Base-by-base conservation (phyloP, 2,797 vertebrate genomes). In the Cryptoblepharus egeriae region DNA sequence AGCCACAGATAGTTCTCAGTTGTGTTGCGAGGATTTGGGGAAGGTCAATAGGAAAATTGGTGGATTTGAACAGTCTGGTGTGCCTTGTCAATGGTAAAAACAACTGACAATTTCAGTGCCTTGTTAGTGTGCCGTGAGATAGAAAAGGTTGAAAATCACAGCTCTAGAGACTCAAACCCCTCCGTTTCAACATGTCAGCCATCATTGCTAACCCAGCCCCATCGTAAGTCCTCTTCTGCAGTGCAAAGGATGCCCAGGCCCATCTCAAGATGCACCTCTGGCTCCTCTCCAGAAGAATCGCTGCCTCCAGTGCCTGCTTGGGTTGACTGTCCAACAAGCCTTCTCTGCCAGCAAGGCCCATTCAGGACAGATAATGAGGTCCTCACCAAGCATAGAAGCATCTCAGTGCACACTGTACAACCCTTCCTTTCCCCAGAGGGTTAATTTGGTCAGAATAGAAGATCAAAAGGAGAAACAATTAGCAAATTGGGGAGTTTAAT, bases 401-500 rank as follows among this genome's bases (percentile, higher is more conserved):
- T 72, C 86, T 15, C 28, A 63, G 2, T 20, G 70, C 58, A 39
- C 28, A 55, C 16, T n/a, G 22, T 24, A 6, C 74, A 45, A 26
- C 79, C 1, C 0, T 55, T 45, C 81, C 24, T 37, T 52, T 30
- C 92, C 94, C 94, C 91, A 90, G 91, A 95, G 94, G 92, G 91
- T 95, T 95, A 95, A 96, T 95, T 96, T 96, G 96, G 93, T 91
- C 95, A 92, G 95, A 90, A 93, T 90, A 93, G 89, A 90, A 93
- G 96, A 97, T 97, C 96, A 96, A 97, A 97, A 96, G 92, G 94
- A 95, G 94, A 94, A 95, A 96, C 92, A 96, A 96, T 96, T 96
- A 95, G 92, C 93, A 94, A 95, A 96, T 93, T 95, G 94, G 92
- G 89, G 91, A 95, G 95, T 94, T 96, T 97, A 97, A 97, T 96